A percentile compares a stretch with the other conserved stretches of the same genome.
Conservation (phyloP, 2,113 vertebrate genomes). For the Oceanites oceanicus region DNA sequence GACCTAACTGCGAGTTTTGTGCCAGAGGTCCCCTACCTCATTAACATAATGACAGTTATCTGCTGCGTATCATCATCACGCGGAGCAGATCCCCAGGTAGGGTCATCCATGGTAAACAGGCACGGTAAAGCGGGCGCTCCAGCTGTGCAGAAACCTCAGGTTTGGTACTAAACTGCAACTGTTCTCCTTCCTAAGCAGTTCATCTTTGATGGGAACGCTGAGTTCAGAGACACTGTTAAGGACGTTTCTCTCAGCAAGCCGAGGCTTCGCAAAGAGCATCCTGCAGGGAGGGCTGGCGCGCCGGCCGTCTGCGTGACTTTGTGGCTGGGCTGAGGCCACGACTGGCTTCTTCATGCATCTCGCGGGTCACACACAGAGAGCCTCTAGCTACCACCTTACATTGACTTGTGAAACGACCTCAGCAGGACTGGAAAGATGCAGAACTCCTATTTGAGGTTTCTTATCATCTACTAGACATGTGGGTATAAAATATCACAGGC, state of each 20-base stretch:
- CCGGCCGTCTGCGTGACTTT: rapidly evolving
- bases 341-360: background rate
- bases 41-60: background rate
- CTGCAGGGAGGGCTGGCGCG: rapidly evolving
- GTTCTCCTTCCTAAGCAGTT: background rate
- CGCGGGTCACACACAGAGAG: background rate
- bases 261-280: rapidly evolving
- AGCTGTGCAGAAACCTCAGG: background rate
- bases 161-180: background rate
- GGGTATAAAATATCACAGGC: background rate
- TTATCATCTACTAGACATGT: rapidly evolving
- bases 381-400: background rate
- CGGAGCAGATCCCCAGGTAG: background rate
- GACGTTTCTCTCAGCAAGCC: background rate
- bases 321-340: background rate
- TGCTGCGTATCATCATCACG: rapidly evolving
- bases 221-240: background rate
- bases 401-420: background rate
- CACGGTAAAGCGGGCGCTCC: rapidly evolving
- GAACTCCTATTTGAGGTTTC: background rate
- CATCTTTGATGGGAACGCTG: background rate
- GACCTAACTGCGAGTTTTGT: background rate
- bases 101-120: rapidly evolving
- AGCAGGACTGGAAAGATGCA: background rate
- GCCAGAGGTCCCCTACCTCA: background rate